Conservation (phyloP, 2,113 vertebrate species). For the Ceyx cyanopectus region DNA sequence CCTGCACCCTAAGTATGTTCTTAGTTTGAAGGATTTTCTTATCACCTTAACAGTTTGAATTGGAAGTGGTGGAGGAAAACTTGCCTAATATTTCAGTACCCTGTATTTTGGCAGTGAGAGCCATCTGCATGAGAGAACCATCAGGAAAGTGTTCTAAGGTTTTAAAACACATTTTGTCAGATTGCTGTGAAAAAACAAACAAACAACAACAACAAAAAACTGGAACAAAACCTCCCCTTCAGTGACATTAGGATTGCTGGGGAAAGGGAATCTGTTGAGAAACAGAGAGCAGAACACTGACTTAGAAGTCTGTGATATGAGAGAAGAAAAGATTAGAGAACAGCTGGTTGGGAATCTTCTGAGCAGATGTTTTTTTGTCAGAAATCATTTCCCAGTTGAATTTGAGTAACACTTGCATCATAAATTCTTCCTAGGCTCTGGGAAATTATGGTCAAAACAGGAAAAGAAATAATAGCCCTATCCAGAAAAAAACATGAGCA, state of each 20-base stretch:
- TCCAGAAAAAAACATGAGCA: rapidly evolving
- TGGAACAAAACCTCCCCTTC: not conserved
- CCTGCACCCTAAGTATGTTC: not conserved
- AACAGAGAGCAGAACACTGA: not conserved
- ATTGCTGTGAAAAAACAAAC: not conserved
- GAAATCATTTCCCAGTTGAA: not conserved
- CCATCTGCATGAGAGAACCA: rapidly evolving
- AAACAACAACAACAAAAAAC: too few relatives aligned
- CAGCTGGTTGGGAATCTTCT: constrained; percentile 13
- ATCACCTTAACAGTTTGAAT: not conserved
- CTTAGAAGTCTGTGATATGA: not conserved
- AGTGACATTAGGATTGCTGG: not conserved
- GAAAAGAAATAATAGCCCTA: not conserved
- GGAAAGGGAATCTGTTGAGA: not conserved
- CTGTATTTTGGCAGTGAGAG: not conserved
- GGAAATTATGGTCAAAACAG: not conserved
- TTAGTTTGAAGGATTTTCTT: not conserved
- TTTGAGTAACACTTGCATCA: not conserved
- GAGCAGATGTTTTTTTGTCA: constrained; percentile 10
- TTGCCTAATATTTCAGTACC: not conserved
- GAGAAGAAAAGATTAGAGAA: not conserved
- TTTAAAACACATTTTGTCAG: not conserved
- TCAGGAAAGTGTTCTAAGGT: not conserved
- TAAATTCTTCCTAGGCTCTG: not conserved
- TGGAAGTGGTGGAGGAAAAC: not conserved